These are phyloP conservation scores for Vulpes lagopus DNA, from an alignment of 2,113 vertebrate genomes.

Conservation along the genomic window DNA sequence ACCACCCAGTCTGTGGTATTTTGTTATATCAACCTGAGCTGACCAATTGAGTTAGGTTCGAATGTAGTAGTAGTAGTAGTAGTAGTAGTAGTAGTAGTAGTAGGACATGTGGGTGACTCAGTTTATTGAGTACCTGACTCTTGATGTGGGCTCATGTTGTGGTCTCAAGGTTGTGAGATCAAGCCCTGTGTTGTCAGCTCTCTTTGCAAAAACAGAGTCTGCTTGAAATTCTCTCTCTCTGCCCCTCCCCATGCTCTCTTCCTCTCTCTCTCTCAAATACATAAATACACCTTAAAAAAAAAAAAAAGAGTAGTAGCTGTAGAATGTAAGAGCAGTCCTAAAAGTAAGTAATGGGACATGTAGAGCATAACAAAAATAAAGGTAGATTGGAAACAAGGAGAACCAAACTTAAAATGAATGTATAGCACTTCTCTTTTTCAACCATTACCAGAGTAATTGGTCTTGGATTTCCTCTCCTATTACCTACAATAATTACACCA, in stretches of 20 bases:
- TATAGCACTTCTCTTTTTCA: neutral
- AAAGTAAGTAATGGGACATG: neutral
- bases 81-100: neutral
- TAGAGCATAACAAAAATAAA: neutral
- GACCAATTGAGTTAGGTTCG: neutral
- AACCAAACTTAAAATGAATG: neutral
- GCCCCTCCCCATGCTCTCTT: neutral
- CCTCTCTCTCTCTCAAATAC: neutral
- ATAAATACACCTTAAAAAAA: neutral
- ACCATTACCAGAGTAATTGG: neutral
- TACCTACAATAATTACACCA: neutral
- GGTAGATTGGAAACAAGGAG: neutral
- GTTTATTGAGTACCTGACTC: neutral
- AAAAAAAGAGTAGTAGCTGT: neutral
- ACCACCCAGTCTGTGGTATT: neutral
- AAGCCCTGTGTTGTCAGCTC: neutral
- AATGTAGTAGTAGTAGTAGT: neutral
- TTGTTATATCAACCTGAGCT: neutral
- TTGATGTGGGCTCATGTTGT: neutral
- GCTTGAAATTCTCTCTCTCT: neutral
- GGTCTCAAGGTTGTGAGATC: neutral
- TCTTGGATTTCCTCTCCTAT: neutral
- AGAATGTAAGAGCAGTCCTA: neutral
- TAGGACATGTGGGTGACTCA: neutral
- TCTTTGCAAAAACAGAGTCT: neutral